Conservation (phyloP, 2,888 invertebrate genomes). For the Apotomis capreana region DNA sequence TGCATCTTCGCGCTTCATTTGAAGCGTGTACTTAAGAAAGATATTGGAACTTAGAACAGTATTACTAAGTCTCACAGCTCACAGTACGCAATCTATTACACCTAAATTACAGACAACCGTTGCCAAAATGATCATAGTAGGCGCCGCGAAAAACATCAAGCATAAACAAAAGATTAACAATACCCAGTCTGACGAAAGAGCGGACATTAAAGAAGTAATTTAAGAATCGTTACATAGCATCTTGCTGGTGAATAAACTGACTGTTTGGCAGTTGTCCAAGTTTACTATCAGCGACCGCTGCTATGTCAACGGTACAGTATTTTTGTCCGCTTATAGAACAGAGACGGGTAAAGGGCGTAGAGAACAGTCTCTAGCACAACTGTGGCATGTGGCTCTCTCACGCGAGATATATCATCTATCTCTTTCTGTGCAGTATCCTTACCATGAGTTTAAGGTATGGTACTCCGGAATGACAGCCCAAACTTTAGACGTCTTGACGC, state of each 20-base stretch:
- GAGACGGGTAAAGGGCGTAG: conserved; percentile 9
- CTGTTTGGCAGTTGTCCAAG: conserved; percentile 29
- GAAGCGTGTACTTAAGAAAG: background rate
- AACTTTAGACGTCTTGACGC: too few species aligned
- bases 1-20: background rate
- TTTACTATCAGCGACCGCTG: conserved; percentile 32
- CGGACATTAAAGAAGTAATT: conserved; percentile 36
- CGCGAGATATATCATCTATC: too few species aligned
- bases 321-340: conserved; percentile 36
- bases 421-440: too few species aligned
- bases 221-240: conserved; percentile 30
- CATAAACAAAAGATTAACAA: conserved; percentile 16
- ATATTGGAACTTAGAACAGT: background rate
- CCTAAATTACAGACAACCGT: background rate
- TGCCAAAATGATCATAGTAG: background rate
- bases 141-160: conserved; percentile 8
- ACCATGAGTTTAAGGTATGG: too few species aligned
- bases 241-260: conserved; percentile 25
- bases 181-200: conserved; percentile 17
- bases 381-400: too few species aligned
- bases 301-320: conserved; percentile 36
- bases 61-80: background rate
- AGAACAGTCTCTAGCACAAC: background rate
- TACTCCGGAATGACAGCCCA: too few species aligned
- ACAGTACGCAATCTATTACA: background rate